These are phyloP conservation scores for Globia sparganii DNA, from an alignment of 2,888 invertebrate species.

Conservation along the genomic window DNA sequence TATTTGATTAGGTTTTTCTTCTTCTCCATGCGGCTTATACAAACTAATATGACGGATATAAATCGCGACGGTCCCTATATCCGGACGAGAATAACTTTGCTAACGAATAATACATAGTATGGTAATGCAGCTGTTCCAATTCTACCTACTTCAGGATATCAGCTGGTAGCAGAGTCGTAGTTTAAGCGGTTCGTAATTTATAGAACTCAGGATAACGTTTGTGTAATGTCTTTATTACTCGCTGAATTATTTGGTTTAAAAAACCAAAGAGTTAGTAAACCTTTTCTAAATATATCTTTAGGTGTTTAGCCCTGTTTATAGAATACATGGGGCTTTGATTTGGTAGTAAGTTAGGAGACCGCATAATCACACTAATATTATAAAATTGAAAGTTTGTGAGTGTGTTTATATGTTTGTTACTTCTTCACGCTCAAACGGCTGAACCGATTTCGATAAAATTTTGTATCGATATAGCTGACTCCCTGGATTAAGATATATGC, in stretches of 20 bases:
- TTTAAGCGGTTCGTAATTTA: constrained; percentile 35
- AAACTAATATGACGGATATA: constrained; percentile 62
- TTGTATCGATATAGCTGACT: too few relatives aligned
- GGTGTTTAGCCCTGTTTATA: background rate
- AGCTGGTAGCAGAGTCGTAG: constrained; percentile 24
- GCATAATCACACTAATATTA: too few relatives aligned
- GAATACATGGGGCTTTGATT: background rate
- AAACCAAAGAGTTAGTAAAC: background rate
- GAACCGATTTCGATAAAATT: too few relatives aligned
- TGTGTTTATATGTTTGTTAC: too few relatives aligned
- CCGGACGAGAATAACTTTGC: constrained; percentile 29
- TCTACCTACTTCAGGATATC: constrained; percentile 36
- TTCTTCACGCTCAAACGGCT: too few relatives aligned
- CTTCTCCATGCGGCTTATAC: constrained; percentile 41
- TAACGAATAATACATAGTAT: constrained; percentile 38
- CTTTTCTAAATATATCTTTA: background rate
- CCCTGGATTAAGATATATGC: too few relatives aligned
- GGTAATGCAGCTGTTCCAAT: constrained; percentile 36
- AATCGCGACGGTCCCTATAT: constrained; percentile 25
- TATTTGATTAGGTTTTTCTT: constrained; percentile 61
- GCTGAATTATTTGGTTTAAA: constrained; percentile 1
- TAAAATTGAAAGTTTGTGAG: too few relatives aligned
- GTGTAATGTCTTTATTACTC: constrained; percentile 7
- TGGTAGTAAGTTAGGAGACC: background rate
- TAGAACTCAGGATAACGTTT: constrained; percentile 18